These are phyloP conservation scores for Gopherus evgoodei DNA, from an alignment of 2,113 vertebrate species.

Conservation along the genomic window DNA sequence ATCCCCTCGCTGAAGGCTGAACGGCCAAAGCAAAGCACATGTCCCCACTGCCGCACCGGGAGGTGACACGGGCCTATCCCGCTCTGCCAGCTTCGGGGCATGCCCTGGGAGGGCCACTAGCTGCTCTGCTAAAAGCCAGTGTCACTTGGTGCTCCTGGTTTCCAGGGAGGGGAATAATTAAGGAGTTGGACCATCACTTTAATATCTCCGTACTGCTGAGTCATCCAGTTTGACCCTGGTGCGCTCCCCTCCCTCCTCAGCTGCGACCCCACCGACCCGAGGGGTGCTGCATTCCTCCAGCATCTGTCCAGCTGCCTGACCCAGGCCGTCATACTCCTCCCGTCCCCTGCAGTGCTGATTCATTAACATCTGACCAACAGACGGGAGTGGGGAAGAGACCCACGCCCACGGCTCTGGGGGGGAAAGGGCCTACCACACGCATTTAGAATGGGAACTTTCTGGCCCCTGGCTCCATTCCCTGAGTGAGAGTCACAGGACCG, in stretches of 20 bases:
- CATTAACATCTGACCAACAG: not conserved
- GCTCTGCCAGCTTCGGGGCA: no score
- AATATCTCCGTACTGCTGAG: not conserved
- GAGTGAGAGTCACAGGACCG: conserved; percentile 69
- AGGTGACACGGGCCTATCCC: no score
- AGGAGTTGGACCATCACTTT: fast-evolving
- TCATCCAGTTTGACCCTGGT: not conserved
- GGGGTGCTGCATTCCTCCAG: not conserved
- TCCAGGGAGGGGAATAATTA: no score
- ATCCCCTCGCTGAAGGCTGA: not conserved
- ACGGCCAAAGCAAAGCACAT: no score
- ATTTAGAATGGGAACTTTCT: not conserved
- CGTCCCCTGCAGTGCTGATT: not conserved
- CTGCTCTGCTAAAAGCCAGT: not conserved
- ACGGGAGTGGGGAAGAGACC: not conserved
- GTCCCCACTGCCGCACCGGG: no score
- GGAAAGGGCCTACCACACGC: not conserved
- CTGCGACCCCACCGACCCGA: not conserved
- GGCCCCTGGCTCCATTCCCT: not conserved
- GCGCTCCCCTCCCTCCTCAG: not conserved
- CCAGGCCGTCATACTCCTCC: fast-evolving
- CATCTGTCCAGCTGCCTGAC: not conserved
- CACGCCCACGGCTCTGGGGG: not conserved
- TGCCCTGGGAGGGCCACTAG: not conserved
- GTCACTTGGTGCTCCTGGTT: no score